Base-by-base conservation (phyloP, 2,888 invertebrate species). In the Calameuta filiformis region DNA sequence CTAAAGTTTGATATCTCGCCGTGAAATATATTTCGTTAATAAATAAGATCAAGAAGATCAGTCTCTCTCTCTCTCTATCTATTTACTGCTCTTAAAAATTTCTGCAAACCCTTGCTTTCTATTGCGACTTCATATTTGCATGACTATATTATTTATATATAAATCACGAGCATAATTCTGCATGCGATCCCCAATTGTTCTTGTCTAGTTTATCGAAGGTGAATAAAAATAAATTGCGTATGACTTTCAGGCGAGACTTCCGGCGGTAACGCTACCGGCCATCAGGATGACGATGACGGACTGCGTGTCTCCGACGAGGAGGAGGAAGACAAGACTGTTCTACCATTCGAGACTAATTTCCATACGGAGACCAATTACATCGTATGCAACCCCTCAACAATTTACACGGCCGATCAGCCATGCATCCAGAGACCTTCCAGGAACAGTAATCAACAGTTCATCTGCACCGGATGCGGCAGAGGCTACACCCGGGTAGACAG, bases 401-500 rank as follows among this genome's bases (percentile, higher is more conserved):
- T 71, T 23, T 74, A 74, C 30, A 12, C 74, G 74, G 23, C 15
- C 23, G 74, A 71, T 71, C 71, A 31, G 31, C 15, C 71, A 1
- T 71, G 15, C 31, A 6, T 34, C 6, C 71, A 71, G 71, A 71
- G 33, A 34, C 4, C 31, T 0, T 69, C 71, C 33, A 71, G 33
- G 71, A 31, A 31, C 33, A 71, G 31, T 23, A 71, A 71, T 34
- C 30, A 83, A 71, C 85, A 87, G 68, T 88, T 85, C 69, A 84
- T 84, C n/a, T 92, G 92, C 82, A 85, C 85, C 40, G 89, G 87
- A 33, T 92, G 92, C 80, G 89, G 89, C 68, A 88, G 90, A 73
- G 84, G 87, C 6, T 92, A 92, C 82, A 88, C 90, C 35, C 85
- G 91, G 30, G 90, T 90, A 74, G 88, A 90, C 81, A 92, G 91